phyloP scores from a whole-genome alignment of 1,140 invertebrate genomes.

The Drosophila punjabiensis region DNA sequence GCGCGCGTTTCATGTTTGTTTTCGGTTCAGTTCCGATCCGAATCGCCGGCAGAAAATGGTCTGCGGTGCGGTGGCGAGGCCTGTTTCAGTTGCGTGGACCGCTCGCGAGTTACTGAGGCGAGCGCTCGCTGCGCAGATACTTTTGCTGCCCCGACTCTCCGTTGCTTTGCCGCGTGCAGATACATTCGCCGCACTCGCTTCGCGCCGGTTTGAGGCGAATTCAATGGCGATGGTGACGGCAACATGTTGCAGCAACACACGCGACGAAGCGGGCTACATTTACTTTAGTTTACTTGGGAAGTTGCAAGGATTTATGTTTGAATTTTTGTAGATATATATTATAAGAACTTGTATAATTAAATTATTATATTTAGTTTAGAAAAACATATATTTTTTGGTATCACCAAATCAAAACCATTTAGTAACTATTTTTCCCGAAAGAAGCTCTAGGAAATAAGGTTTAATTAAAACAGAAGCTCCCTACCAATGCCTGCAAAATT shows the following conservation, averaged over 20 bases:
- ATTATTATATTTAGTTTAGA: background rate
- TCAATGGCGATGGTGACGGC: background rate
- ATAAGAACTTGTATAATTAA: no score
- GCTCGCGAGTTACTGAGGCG: slow-evolving; percentile 75
- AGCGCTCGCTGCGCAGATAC: slow-evolving; percentile 73
- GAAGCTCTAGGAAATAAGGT: background rate
- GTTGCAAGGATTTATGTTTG: background rate
- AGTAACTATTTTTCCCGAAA: background rate
- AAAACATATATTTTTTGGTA: background rate
- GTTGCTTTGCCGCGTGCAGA: slow-evolving; percentile 19
- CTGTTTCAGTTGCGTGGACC: slow-evolving; percentile 57
- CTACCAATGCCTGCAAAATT: background rate
- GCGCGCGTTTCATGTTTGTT: slow-evolving; percentile 51
- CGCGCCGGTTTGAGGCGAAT: slow-evolving; percentile 32
- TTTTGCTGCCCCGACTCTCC: slow-evolving; percentile 55
- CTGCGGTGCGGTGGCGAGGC: slow-evolving; percentile 8
- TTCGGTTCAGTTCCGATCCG: slow-evolving; percentile 18
- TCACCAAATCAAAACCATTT: background rate
- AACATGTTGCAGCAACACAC: slow-evolving; percentile 36
- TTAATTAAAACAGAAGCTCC: background rate
- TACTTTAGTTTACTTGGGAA: background rate
- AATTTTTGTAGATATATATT: no score
- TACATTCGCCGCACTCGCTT: slow-evolving; percentile 25
- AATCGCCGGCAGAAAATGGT: slow-evolving; percentile 18
- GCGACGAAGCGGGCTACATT: background rate